phyloP scores from a whole-genome alignment of 1,140 invertebrate species.

The Dendroctonus ponderosae region DNA sequence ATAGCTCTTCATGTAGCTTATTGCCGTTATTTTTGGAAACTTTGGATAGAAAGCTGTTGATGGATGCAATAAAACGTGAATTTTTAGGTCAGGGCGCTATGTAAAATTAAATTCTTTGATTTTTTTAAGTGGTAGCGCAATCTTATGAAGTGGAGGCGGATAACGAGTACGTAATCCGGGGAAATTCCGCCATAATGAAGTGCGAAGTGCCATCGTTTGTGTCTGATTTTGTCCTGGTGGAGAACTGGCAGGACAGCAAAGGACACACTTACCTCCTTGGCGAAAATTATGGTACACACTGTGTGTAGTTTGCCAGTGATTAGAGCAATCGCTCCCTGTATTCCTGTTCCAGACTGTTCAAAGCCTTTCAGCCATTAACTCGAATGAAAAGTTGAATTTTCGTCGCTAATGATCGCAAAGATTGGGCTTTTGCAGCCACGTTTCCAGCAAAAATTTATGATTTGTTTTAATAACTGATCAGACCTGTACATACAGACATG shows the following conservation, averaged over 20 bases:
- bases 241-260: slow-evolving; percentile 75
- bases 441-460: too few species aligned
- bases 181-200: slow-evolving; percentile 83
- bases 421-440: too few species aligned
- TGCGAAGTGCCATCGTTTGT: slow-evolving; percentile 87
- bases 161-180: slow-evolving; percentile 83
- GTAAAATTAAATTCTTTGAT: background rate
- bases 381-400: too few species aligned
- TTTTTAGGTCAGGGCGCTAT: too few species aligned
- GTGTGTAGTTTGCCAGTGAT: background rate
- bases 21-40: too few species aligned
- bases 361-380: slow-evolving; percentile 1
- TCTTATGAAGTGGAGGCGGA: slow-evolving; percentile 79
- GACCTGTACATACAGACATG: too few species aligned
- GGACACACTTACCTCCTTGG: slow-evolving; percentile 66
- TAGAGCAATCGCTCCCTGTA: background rate
- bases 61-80: too few species aligned
- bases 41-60: too few species aligned
- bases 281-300: slow-evolving; percentile 43
- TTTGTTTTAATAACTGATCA: too few species aligned
- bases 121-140: slow-evolving; percentile 70
- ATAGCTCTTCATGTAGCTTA: too few species aligned
- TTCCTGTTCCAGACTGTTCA: slow-evolving; percentile 12
- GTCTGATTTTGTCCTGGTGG: slow-evolving; percentile 80
- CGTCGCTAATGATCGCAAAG: too few species aligned